Conservation (phyloP, 2,797 vertebrate genomes). For the Sebastes umbrosus region DNA sequence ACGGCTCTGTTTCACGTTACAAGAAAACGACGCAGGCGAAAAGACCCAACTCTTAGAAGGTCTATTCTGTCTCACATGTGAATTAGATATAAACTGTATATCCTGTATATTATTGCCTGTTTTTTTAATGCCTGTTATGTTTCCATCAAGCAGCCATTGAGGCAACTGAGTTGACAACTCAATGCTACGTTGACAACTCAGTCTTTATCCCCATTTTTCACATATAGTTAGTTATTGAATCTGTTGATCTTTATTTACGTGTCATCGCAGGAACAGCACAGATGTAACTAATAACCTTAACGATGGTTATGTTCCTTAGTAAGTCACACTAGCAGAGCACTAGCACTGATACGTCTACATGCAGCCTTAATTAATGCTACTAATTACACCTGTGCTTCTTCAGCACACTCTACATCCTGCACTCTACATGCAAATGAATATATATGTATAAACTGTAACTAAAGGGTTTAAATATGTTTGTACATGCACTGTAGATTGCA, state of each 20-base stretch:
- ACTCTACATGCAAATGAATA: neutral
- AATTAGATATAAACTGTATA: neutral
- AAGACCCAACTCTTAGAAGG: neutral
- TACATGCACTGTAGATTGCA: neutral
- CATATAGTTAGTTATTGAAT: neutral
- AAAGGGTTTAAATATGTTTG: neutral
- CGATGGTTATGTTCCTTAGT: neutral
- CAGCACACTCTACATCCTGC: neutral
- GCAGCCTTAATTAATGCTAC: neutral
- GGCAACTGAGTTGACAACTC: neutral
- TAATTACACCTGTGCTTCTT: neutral
- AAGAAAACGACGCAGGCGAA: neutral
- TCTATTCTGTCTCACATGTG: neutral
- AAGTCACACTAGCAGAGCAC: neutral
- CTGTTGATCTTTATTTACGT: neutral
- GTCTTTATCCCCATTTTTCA: accelerated
- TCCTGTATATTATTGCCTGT: neutral
- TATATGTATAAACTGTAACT: neutral
- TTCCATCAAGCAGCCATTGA: neutral
- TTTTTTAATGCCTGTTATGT: neutral
- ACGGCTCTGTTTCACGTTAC: neutral
- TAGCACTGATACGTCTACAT: neutral
- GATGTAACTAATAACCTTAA: neutral
- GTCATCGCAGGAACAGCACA: neutral
- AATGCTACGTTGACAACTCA: neutral